phyloP scores from a whole-genome alignment of 2,113 vertebrate species.

The Neomonachus schauinslandi region DNA sequence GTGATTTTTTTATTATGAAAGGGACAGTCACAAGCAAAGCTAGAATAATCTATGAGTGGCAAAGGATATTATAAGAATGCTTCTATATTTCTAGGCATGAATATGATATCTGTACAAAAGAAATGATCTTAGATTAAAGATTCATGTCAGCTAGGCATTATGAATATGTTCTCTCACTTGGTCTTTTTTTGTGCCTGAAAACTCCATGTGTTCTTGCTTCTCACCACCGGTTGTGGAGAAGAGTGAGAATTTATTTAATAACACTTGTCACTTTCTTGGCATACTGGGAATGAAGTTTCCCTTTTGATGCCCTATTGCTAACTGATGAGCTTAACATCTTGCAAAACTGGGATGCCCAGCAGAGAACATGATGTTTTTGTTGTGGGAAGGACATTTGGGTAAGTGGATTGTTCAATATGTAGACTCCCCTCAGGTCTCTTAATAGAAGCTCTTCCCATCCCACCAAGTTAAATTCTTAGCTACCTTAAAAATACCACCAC shows the following conservation, averaged over 20 bases:
- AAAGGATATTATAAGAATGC: background rate
- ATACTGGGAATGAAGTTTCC: background rate
- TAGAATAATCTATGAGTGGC: background rate
- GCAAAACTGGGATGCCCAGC: background rate
- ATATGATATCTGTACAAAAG: background rate
- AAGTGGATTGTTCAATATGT: background rate
- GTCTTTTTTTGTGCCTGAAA: background rate
- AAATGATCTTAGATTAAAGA: background rate
- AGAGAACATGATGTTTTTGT: background rate
- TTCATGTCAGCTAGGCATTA: background rate
- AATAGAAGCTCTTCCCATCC: background rate
- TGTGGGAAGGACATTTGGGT: background rate
- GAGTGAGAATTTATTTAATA: background rate
- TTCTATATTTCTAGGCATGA: background rate
- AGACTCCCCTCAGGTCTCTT: background rate
- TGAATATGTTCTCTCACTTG: background rate
- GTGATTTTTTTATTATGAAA: slow-evolving; percentile 14
- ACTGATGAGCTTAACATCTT: background rate
- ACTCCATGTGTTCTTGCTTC: background rate
- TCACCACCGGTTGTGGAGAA: background rate
- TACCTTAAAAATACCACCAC: background rate
- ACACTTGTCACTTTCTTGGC: background rate
- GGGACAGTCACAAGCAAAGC: background rate
- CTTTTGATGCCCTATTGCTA: background rate
- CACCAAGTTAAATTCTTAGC: background rate